Evolutionary conservation across 2,797 vertebrate genomes (phyloP), one percentile per base, ranked within the genome.

Genomic region (Karalla daura): DNA sequence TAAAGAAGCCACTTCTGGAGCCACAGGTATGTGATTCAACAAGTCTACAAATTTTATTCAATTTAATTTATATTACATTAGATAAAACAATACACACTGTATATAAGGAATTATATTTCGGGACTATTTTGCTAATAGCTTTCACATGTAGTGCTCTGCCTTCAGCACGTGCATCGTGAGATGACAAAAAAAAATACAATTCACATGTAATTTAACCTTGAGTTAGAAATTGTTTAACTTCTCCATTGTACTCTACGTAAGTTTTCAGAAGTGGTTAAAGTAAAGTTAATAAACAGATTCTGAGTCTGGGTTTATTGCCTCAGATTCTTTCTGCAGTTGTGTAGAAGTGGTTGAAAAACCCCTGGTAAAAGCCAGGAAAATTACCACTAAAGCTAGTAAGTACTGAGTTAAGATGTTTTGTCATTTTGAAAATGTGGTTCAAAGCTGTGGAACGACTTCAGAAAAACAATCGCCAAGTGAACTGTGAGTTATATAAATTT

Each of bases 1-100:
- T 35, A 40, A 46, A 20, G 28, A 56, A 25, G 73, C 49, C 30
- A 46, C n/a, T 78, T 44, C 0, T 37, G 23, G 53, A 55, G 49
- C 46, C n/a, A 63, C 52, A 74, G 35, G 58, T 76, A 53, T 60
- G 39, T 20, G 30, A 12, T 32, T 70, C 17, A 47, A 53, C 27
- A 7, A 28, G 21, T 21, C 18, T n/a, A n/a, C n/a, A n/a, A n/a
- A n/a, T n/a, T n/a, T n/a, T n/a, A n/a, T n/a, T 46, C 27, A 46
- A 28, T 27, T 49, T 50, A 23, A 18, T 45, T 36, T 65, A 39
- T 35, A 70, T 66, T 53, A 50, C 33, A 63, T 68, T 55, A 39
- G 37, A 23, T 5, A 27, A 35, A 10, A 28, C 0, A 35, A 0
- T 2, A 7, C n/a, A n/a, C n/a, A n/a, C n/a, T n/a, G n/a, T n/a